phyloP scores from a whole-genome alignment of 2,888 invertebrate genomes.

The Heterodera filipjevi region DNA sequence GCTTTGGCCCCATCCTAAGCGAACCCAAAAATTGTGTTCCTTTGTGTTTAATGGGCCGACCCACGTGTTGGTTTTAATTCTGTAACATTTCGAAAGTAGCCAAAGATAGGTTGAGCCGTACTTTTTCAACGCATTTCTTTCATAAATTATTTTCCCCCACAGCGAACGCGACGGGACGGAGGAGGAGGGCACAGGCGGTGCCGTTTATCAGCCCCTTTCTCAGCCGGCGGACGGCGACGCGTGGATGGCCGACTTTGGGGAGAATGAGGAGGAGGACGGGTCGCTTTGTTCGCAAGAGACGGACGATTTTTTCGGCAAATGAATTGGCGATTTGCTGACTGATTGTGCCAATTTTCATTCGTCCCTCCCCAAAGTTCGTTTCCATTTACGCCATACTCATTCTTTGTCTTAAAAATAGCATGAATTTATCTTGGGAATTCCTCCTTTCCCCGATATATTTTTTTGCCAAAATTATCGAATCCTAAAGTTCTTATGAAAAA shows the following conservation, averaged over 20 bases:
- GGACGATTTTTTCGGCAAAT: not conserved
- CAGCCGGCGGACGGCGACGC: not conserved
- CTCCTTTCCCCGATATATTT: too few species aligned
- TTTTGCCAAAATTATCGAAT: too few species aligned
- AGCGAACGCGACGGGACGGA: not conserved
- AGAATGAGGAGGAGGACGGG: conserved; percentile 19
- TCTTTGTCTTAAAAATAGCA: too few species aligned
- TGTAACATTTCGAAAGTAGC: too few species aligned
- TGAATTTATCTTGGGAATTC: too few species aligned
- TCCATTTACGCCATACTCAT: too few species aligned
- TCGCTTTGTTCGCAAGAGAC: not conserved
- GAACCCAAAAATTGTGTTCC: not conserved
- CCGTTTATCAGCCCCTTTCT: not conserved
- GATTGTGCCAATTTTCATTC: not conserved
- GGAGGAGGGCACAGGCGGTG: not conserved
- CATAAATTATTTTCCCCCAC: not conserved
- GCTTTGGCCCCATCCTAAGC: too few species aligned
- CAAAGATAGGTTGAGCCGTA: not conserved
- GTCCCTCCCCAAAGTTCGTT: too few species aligned
- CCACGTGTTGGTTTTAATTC: too few species aligned
- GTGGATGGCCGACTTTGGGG: conserved; percentile 15
- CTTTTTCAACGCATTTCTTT: not conserved
- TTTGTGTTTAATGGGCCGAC: too few species aligned
- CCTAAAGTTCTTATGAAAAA: too few species aligned
- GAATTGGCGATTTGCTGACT: not conserved